Percentiles rank a stretch among this genome's conserved stretches.
Evolutionary conservation across 1,140 invertebrate species (phyloP).

Genomic region (Arion vulgaris): DNA sequence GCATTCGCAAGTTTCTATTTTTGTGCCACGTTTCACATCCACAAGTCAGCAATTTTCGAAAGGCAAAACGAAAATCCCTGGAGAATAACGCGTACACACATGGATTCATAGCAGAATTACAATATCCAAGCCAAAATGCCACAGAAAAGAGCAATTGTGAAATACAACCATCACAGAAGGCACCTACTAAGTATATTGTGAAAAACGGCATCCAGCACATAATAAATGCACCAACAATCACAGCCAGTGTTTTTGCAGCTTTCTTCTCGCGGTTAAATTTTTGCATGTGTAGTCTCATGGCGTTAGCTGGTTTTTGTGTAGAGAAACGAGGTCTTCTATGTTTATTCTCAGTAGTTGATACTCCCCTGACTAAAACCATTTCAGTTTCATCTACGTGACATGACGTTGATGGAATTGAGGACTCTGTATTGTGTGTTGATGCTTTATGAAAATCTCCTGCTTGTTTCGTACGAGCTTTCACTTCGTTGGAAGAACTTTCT

Average conservation of each 20-base stretch:
- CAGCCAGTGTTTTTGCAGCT: slow-evolving; percentile 94
- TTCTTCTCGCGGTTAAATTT: slow-evolving; percentile 71
- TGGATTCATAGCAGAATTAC: slow-evolving; percentile 95
- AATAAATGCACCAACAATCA: slow-evolving; percentile 99
- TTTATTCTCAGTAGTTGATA: slow-evolving; percentile 1
- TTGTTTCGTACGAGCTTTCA: neutral
- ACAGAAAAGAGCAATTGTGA: slow-evolving; percentile 28
- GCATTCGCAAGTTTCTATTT: slow-evolving; percentile 4
- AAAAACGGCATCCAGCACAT: slow-evolving; percentile 99
- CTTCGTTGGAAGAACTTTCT: slow-evolving; percentile 9
- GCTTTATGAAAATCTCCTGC: neutral
- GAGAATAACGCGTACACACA: slow-evolving; percentile 99
- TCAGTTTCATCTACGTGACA: neutral
- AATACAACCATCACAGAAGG: slow-evolving; percentile 73
- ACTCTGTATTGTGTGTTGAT: neutral
- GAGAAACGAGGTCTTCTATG: slow-evolving; percentile 23
- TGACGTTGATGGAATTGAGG: neutral
- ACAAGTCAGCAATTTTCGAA: slow-evolving; percentile 28
- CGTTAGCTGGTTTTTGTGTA: slow-evolving; percentile 16
- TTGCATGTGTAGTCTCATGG: slow-evolving; percentile 40
- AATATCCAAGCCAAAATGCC: slow-evolving; percentile 92
- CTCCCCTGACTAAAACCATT: neutral
- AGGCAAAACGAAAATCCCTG: slow-evolving; percentile 83
- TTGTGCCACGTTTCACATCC: neutral
- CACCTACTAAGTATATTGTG: slow-evolving; percentile 77